Conservation (phyloP, 1,140 invertebrate genomes). For the Saccostrea cuccullata region DNA sequence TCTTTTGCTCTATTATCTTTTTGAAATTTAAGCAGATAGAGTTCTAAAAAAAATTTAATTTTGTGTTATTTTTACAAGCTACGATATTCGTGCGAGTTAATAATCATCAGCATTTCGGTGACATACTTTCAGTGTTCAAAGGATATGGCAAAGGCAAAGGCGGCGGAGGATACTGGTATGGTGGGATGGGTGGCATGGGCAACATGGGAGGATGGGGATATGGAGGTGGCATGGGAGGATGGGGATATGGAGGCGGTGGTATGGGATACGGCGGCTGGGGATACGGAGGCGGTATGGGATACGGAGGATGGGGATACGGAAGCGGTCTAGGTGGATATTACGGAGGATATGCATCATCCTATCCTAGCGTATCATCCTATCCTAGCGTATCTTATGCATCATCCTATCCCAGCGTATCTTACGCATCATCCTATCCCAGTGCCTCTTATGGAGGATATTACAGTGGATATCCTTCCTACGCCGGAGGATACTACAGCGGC, state of each 20-base stretch:
- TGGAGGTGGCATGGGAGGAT: not conserved
- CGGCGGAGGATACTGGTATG: not conserved
- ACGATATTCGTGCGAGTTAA: not conserved
- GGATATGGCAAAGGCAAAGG: not conserved
- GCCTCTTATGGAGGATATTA: not conserved
- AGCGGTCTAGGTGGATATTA: not conserved
- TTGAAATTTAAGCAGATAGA: too few relatives aligned
- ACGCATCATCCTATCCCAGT: not conserved
- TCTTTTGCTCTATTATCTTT: too few relatives aligned
- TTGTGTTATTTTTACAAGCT: too few relatives aligned
- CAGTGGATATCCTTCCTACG: constrained; percentile 11
- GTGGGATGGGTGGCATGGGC: not conserved
- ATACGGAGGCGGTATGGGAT: not conserved
- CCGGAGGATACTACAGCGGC: not conserved
- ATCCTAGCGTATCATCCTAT: too few relatives aligned
- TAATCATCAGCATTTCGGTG: not conserved
- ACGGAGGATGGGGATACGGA: not conserved
- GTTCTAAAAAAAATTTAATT: too few relatives aligned
- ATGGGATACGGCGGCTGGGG: not conserved
- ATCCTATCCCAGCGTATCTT: too few relatives aligned
- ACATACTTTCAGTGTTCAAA: constrained; percentile 4
- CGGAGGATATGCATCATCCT: not conserved
- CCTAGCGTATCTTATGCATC: too few relatives aligned
- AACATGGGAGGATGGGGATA: not conserved
- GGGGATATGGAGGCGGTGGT: not conserved